phyloP scores from a whole-genome alignment of 2,888 invertebrate genomes.

The Papilio elwesi region DNA sequence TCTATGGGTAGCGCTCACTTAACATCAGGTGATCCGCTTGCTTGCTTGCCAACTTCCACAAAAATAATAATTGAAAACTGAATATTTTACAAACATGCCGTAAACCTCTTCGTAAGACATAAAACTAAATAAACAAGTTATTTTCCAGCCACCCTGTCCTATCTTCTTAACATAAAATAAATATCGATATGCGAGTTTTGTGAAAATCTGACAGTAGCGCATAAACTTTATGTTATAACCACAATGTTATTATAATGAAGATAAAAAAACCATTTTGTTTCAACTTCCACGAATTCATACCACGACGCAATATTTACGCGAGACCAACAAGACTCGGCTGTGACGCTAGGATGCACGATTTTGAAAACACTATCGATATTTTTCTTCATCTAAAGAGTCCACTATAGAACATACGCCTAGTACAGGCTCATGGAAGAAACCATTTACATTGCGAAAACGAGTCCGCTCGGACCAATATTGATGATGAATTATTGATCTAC shows the following conservation, averaged over 20 bases:
- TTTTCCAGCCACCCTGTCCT: too few relatives aligned
- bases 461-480: too few relatives aligned
- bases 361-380: background rate
- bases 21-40: too few relatives aligned
- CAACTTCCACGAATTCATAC: slow-evolving; percentile 11
- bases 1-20: too few relatives aligned
- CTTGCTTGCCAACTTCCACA: too few relatives aligned
- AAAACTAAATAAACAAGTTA: too few relatives aligned
- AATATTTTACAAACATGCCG: too few relatives aligned
- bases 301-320: slow-evolving; percentile 4
- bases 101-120: too few relatives aligned
- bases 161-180: too few relatives aligned
- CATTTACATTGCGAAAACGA: background rate
- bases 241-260: background rate
- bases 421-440: background rate
- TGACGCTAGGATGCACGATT: background rate
- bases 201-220: too few relatives aligned
- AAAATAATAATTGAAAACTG: background rate
- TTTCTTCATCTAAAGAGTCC: background rate
- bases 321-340: background rate
- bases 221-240: background rate
- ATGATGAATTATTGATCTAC: too few relatives aligned
- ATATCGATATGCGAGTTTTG: too few relatives aligned
- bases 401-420: background rate
- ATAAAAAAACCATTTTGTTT: background rate